Evolutionary conservation across 2,888 invertebrate genomes (phyloP).

Genomic region (Aromia moschata): DNA sequence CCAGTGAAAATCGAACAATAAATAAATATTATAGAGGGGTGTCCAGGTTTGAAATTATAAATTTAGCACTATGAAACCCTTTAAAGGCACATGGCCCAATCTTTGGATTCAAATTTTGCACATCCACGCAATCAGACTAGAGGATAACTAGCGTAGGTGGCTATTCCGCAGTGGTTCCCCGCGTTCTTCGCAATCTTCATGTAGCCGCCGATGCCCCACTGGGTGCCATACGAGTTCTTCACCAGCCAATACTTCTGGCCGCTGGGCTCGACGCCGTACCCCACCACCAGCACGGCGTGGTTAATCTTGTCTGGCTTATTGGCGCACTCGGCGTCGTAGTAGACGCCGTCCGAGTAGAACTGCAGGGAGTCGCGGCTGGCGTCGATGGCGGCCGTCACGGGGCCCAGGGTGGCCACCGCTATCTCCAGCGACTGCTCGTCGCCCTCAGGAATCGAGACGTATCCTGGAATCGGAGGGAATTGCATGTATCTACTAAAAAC

Average conservation of each 20-base stretch:
- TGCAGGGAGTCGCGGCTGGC: slow-evolving; percentile 87
- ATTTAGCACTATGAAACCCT: too few relatives aligned
- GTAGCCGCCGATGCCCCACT: slow-evolving; percentile 58
- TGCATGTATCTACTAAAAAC: too few relatives aligned
- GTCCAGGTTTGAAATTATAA: too few relatives aligned
- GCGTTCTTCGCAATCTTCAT: slow-evolving; percentile 55
- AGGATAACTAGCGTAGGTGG: slow-evolving; percentile 82
- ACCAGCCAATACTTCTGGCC: slow-evolving; percentile 73
- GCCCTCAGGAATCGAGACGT: slow-evolving; percentile 75
- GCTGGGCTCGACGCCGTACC: slow-evolving; percentile 77
- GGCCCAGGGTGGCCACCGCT: slow-evolving; percentile 87
- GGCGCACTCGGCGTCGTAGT: slow-evolving; percentile 79
- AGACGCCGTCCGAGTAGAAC: slow-evolving; percentile 83
- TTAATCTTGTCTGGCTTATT: slow-evolving; percentile 72
- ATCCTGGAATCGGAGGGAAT: slow-evolving; percentile 67
- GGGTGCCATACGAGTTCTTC: slow-evolving; percentile 73
- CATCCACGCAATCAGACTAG: slow-evolving; percentile 70
- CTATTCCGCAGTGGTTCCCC: slow-evolving; percentile 86
- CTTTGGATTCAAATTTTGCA: too few relatives aligned
- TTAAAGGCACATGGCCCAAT: too few relatives aligned
- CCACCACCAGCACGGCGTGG: slow-evolving; percentile 85
- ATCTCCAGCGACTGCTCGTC: slow-evolving; percentile 78
- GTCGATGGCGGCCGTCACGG: slow-evolving; percentile 89
- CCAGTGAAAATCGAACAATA: too few relatives aligned
- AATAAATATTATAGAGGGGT: too few relatives aligned